Conservation (phyloP, 92 coral and sea anemone genomes). For the Anthopleura xanthogrammica region DNA sequence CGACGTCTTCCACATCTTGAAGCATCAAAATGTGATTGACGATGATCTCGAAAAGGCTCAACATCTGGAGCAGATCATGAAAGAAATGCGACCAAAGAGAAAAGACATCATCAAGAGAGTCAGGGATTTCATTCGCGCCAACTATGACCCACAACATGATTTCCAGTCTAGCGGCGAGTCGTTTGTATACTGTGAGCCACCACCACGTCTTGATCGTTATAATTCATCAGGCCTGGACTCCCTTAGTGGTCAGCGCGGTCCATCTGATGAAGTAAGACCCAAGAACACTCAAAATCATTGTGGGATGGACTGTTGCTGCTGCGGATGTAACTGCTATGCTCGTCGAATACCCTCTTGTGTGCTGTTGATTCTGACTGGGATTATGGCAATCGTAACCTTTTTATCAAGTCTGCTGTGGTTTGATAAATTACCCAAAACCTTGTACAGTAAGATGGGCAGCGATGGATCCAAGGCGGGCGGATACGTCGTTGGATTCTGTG, state of each 20-base stretch:
- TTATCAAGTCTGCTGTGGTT: slow-evolving; percentile 52
- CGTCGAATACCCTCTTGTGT: slow-evolving; percentile 40
- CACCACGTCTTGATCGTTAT: not conserved
- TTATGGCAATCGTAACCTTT: slow-evolving; percentile 12
- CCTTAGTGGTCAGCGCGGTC: not conserved
- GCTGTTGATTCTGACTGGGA: slow-evolving; percentile 8
- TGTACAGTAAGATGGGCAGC: not conserved
- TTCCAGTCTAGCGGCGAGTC: slow-evolving; percentile 36
- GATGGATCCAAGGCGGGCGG: slow-evolving; percentile 43
- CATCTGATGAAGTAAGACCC: not conserved
- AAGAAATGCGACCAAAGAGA: slow-evolving; percentile 62
- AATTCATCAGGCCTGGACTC: not conserved
- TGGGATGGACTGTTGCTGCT: slow-evolving; percentile 10
- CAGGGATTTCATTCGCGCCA: slow-evolving; percentile 41
- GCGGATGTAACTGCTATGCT: slow-evolving; percentile 49
- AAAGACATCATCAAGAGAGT: slow-evolving; percentile 61
- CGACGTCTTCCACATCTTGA: slow-evolving; percentile 64
- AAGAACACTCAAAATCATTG: not conserved
- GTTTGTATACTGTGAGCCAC: not conserved
- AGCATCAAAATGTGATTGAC: slow-evolving; percentile 60
- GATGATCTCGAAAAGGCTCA: slow-evolving; percentile 52
- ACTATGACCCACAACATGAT: slow-evolving; percentile 38
- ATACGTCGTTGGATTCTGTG: slow-evolving; percentile 21
- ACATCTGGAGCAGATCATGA: slow-evolving; percentile 50
- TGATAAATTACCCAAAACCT: slow-evolving; percentile 17